Evolutionary conservation across 2,113 vertebrate species (phyloP), one percentile per base, ranked within the genome.

Genomic region (Bucco capensis): DNA sequence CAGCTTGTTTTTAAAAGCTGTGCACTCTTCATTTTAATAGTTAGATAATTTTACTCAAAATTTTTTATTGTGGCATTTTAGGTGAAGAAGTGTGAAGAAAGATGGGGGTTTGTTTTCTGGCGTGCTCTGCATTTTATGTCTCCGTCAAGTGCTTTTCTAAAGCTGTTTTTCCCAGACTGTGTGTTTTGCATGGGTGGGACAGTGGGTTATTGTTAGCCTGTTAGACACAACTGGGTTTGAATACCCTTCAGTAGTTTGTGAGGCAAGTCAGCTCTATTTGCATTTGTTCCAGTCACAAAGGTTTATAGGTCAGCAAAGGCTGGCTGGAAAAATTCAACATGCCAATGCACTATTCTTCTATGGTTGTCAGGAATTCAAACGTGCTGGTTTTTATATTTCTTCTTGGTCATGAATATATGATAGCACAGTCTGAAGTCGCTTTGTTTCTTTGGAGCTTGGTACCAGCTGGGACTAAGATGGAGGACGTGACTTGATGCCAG

Each of bases 221-320:
- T 97, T 98, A 97, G 96, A 97, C 96, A 96, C 96, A 97, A 96
- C 96, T 98, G 97, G 94, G 98, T 98, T 98, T 98, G 98, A 98
- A 98, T 98, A 97, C 97, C 97, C 97, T 97, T 98, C 97, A 98
- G 97, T 98, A 98, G 95, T 98, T 97, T 97, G 95, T 92, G 95
- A 98, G 98, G 98, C 98, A 98, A 98, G 98, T 98, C 98, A 98
- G 98, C 96, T 97, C 97, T 97, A 99, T 99, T 99, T 98, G 98
- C 98, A 98, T 99, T 98, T 98, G 98, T 98, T 98, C 98, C 98
- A 98, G 98, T 98, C 98, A 98, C 98, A 98, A 98, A 98, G 98
- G 98, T 98, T 98, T 98, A 98, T 98, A 98, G 98, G 98, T 98
- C 98, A 98, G 98, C 97, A 97, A 97, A 97, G 97, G 97, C 97